Evolutionary conservation across 2,797 vertebrate genomes (phyloP), one percentile per base, ranked within the genome.

Genomic region (Tadarida brasiliensis): DNA sequence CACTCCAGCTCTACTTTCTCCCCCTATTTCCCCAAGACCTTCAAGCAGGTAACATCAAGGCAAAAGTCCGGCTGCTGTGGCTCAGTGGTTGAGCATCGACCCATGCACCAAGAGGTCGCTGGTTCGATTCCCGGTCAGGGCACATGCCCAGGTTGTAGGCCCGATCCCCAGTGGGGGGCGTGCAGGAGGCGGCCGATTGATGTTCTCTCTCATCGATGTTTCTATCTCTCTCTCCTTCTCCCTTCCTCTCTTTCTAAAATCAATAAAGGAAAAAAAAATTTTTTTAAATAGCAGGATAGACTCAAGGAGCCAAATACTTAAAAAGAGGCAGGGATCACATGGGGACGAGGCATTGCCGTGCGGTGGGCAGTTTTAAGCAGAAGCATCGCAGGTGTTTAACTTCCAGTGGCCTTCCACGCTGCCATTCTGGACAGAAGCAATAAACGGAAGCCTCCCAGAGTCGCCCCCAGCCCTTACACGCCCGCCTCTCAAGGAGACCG

Each of bases 311-410:
- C 9, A 71, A n/a, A 19, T 54, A 67, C 26, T 65, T n/a, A 51
- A 20, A 83, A 81, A 30, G 24, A 74, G 51, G 19, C 7, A 65
- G 81, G 61, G 70, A n/a, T 6, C 22, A 11, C 11, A 22, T 19
- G 12, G 1, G 54, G 51, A 3, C 7, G 56, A 4, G 7, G 2
- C 7, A 5, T 0, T 51, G 30, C 4, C 73, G 28, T 0, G 0
- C 10, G 44, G 63, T 6, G 0, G 57, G 54, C 2, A 17, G 73
- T 65, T 85, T 65, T 70, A 78, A 91, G n/a, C 15, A 70, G n/a
- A 26, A 85, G 26, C 7, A 7, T 39, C 67, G 63, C 68, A 30
- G 44, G 44, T 16, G 9, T 73, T 63, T 35, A 56, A 44, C 67
- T 9, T 44, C 73, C 56, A 30, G 14, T 7, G 4, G 35, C 12